phyloP scores from a whole-genome alignment of 2,113 vertebrate species.

The Tylochromis polylepis region DNA sequence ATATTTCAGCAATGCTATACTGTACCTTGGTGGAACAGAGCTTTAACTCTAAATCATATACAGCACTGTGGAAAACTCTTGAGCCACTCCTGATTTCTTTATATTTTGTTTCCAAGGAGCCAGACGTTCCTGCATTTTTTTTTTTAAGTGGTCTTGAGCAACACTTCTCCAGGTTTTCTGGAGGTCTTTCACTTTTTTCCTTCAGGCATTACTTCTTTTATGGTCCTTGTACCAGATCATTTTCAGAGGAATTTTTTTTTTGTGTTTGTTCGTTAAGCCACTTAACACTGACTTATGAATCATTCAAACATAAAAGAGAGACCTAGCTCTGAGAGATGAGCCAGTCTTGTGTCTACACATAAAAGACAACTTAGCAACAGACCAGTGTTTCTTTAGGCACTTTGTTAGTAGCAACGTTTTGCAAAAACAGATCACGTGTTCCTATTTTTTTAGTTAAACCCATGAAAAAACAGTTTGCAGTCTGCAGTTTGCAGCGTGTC shows the following conservation, averaged over 20 bases:
- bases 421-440: no score
- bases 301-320: background rate
- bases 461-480: no score
- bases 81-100: background rate
- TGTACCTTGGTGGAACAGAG: background rate
- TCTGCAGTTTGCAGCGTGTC: no score
- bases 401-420: rapidly evolving
- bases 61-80: background rate
- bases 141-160: background rate
- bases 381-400: rapidly evolving
- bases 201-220: background rate
- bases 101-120: background rate
- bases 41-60: background rate
- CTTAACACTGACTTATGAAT: background rate
- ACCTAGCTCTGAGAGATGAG: background rate
- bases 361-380: background rate
- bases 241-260: background rate
- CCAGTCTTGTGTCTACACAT: background rate
- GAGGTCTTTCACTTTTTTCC: background rate
- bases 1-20: no score
- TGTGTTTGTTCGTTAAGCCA: background rate
- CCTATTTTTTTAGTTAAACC: no score
- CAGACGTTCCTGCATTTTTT: background rate
- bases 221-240: background rate
- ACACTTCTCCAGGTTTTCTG: background rate